Evolutionary conservation across 2,888 invertebrate genomes (phyloP), one percentile per base, ranked within the genome.

Genomic region (Hemicrepidius hirtus): DNA sequence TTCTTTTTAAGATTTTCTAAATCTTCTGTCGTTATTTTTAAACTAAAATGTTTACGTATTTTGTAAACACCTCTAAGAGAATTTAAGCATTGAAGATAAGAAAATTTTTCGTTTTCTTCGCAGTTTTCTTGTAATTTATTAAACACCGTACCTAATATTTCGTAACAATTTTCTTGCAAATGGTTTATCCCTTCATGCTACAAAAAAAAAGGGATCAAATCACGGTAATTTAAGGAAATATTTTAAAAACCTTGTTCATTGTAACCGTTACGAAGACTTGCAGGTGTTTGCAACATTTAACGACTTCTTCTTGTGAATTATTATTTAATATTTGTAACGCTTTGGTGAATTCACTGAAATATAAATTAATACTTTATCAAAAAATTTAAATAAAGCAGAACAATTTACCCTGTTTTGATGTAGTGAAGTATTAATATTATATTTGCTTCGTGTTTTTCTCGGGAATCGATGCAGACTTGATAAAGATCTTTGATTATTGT

Each of bases 401-500:
- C 3, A 37, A 21, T 37, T 79, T 80, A 87, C 86, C 86, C 84
- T 37, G 71, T 82, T 24, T 75, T 76, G 40, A 87, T 80, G 66
- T 84, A 83, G 78, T 84, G 79, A 75, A 80, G 80, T 13, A 84
- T 76, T 28, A 85, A 82, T 21, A 78, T 74, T 7, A 81, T 75
- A 60, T 84, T 83, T 20, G 84, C 84, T 60, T 78, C 77, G 40
- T 78, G 79, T 76, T 77, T 83, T 59, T 83, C 79, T 28, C 74
- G 64, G 32, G 76, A 40, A 16, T 71, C 74, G 55, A 69, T 78
- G 44, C 83, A 82, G 13, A 84, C 63, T 37, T 76, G 73, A 55
- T 76, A 80, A 18, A 87, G 81, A 79, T 88, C 87, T 3, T 83
- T 79, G 21, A 87, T 79, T 84, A 86, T 84, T 16, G 82, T 82